Base-by-base conservation (phyloP, 2,113 vertebrate species). In the Todiramphus chloris region DNA sequence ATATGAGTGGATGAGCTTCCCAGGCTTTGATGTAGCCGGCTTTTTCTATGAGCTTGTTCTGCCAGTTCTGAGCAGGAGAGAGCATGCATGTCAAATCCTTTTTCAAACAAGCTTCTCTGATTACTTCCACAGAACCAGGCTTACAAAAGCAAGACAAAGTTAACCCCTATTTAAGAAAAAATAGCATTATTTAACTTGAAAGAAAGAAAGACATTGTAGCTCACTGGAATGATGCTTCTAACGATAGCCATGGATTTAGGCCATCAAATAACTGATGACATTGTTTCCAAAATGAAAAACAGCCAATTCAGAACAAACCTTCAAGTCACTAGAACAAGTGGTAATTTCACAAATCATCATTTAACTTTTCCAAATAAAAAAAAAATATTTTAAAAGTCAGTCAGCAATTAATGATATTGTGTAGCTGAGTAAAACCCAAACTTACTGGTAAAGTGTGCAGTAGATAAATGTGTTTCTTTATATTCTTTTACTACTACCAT, bases 11-110 rank as follows among this genome's bases (percentile, higher is more conserved):
- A 79, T 91, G 83, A 82, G 27, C 58, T 84, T 86, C 67, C 1
- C 5, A 46, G 83, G 56, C 90, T 96, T 97, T 96, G 93, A 96
- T 95, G 90, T 94, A 72, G 41, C 82, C 46, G 31, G 20, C 30
- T 91, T 91, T 91, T 93, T 73, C 41, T 33, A 69, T 75, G 82
- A 90, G 46, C 96, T 97, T 96, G 62, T 87, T 94, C 93, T 94
- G 78, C 77, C 75, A 70, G 78, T 84, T 91, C 85, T 81, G 86
- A 93, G 79, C 79, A 90, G 89, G 66, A 93, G 37, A 82, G 89
- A 96, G 62, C 59, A 56, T 66, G 79, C 62, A 79, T 89, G 68
- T 96, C 84, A 96, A 96, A 96, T 94, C 85, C 51, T 84, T 97
- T 93, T 93, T 89, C 83, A 97, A 97, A 94, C 81, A 89, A 93